Conservation (phyloP, 2,113 vertebrate genomes). For the Craseonycteris thonglongyai region DNA sequence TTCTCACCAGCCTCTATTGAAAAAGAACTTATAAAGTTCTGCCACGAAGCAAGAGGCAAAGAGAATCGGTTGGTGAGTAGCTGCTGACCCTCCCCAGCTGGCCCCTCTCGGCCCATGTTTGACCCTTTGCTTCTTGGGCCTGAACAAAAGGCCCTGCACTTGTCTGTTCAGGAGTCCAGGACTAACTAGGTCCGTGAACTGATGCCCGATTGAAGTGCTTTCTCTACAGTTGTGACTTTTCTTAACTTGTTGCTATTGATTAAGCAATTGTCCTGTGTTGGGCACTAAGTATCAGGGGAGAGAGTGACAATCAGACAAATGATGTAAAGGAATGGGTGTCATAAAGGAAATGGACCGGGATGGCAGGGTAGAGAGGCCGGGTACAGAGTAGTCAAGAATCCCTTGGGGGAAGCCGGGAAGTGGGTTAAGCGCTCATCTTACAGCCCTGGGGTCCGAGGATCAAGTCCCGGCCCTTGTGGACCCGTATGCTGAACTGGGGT, state of each 20-base stretch:
- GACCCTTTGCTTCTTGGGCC: not conserved
- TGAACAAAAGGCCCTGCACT: not conserved
- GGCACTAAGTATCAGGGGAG: not conserved
- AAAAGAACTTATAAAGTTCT: constrained; percentile 86
- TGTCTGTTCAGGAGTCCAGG: not conserved
- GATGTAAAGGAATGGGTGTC: not conserved
- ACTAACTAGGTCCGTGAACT: not conserved
- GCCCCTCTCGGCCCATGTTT: not conserved
- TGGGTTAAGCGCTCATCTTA: too few species aligned
- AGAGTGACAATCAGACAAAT: not conserved
- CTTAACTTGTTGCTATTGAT: not conserved
- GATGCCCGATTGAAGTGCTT: not conserved
- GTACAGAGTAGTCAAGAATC: not conserved
- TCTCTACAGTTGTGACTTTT: not conserved
- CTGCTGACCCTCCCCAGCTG: not conserved
- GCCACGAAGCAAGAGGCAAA: constrained; percentile 92
- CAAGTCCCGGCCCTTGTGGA: too few species aligned
- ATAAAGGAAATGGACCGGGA: not conserved
- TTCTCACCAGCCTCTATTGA: constrained; percentile 88
- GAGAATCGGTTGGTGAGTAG: constrained; percentile 94
- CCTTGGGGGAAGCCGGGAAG: too few species aligned
- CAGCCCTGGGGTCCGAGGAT: too few species aligned
- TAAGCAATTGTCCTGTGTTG: not conserved
- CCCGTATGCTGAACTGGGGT: too few species aligned
- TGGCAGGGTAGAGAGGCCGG: not conserved